Conservation (phyloP, 2,113 vertebrate genomes). For the Gallinago paraguaiae region DNA sequence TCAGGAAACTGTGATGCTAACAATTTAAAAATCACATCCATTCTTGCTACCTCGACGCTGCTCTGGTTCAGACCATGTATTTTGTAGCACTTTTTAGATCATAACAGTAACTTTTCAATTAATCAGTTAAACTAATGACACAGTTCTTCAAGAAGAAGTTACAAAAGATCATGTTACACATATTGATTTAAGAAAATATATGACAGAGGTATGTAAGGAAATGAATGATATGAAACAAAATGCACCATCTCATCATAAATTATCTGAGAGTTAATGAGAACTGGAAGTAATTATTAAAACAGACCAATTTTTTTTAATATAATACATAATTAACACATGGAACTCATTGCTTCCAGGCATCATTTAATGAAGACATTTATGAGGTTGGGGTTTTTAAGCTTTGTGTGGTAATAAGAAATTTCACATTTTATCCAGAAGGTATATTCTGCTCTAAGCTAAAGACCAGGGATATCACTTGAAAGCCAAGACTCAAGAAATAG, state of each 20-base stretch:
- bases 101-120: neutral
- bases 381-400: neutral
- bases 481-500: neutral
- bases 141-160: neutral
- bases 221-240: conserved; percentile 21
- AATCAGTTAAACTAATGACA: neutral
- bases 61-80: neutral
- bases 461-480: neutral
- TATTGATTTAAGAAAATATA: conserved; percentile 7
- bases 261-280: conserved; percentile 42
- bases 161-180: neutral
- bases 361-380: conserved; percentile 53
- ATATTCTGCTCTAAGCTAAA: neutral
- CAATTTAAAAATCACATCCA: neutral
- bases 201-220: neutral
- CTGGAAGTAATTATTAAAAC: conserved; percentile 45
- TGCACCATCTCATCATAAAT: neutral
- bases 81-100: neutral
- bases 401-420: neutral
- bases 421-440: neutral
- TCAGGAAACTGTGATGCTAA: neutral
- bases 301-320: neutral
- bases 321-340: conserved; percentile 46
- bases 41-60: neutral
- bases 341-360: conserved; percentile 44